Evolutionary conservation across 1,140 invertebrate species (phyloP).

Genomic region (Tetramorium parvispinum): DNA sequence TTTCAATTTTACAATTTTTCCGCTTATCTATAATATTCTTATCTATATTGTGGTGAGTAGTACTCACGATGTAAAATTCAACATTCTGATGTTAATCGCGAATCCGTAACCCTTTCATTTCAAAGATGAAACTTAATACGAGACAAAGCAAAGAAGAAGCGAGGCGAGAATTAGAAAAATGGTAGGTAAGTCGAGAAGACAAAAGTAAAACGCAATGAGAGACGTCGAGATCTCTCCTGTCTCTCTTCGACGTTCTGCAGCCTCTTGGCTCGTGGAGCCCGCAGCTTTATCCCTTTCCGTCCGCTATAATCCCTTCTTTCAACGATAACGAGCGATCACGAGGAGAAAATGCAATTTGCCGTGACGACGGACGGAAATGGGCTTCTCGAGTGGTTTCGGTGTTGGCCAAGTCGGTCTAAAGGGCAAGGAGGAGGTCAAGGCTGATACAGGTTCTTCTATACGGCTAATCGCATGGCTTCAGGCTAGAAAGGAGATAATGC

Average conservation of each 20-base stretch:
- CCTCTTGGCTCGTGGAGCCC: background rate
- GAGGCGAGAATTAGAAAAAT: conserved; percentile 46
- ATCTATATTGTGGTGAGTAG: background rate
- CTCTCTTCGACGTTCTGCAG: conserved; percentile 32
- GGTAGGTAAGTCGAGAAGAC: conserved; percentile 38
- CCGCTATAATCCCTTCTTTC: conserved; percentile 69
- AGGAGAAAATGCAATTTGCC: conserved; percentile 73
- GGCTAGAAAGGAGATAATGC: conserved; percentile 42
- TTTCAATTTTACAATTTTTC: conserved; percentile 14
- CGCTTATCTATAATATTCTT: too few species aligned
- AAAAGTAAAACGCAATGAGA: conserved; percentile 50
- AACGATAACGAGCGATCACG: conserved; percentile 70
- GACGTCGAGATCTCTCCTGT: conserved; percentile 19
- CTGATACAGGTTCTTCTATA: conserved; percentile 49
- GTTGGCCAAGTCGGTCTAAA: conserved; percentile 35
- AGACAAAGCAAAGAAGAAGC: background rate
- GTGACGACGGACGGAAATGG: conserved; percentile 69
- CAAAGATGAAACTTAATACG: conserved; percentile 31
- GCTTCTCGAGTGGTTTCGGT: conserved; percentile 67
- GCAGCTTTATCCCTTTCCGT: conserved; percentile 41
- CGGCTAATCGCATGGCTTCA: conserved; percentile 48
- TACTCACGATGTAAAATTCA: conserved; percentile 47
- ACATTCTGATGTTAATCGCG: conserved; percentile 25
- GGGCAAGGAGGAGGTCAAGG: conserved; percentile 56
- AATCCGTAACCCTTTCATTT: conserved; percentile 30